Evolutionary conservation across 2,797 vertebrate species (phyloP).

Genomic region (Malurus leucopterus): DNA sequence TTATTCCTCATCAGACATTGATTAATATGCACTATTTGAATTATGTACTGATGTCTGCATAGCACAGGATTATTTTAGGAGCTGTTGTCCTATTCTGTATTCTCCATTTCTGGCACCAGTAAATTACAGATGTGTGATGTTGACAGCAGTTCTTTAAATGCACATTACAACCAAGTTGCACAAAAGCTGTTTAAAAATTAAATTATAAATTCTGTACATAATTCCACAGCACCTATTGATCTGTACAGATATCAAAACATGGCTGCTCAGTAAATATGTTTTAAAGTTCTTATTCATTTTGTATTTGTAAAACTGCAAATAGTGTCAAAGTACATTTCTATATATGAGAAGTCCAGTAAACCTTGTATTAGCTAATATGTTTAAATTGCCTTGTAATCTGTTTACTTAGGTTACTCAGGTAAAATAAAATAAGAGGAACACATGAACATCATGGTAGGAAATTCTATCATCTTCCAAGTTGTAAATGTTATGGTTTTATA

Average conservation of each 20-base stretch:
- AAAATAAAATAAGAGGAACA: constrained; percentile 50
- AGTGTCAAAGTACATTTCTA: constrained; percentile 56
- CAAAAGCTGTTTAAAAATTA: constrained; percentile 24
- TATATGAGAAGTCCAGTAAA: constrained; percentile 50
- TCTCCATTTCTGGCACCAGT: constrained; percentile 24
- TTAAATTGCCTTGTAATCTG: constrained; percentile 69
- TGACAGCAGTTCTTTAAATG: constrained; percentile 40
- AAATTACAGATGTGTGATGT: not conserved
- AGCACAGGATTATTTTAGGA: constrained; percentile 62
- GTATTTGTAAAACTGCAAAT: constrained; percentile 47
- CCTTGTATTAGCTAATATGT: constrained; percentile 42
- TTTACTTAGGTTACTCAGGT: constrained; percentile 74
- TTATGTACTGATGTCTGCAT: constrained; percentile 55
- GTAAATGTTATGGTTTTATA: constrained; percentile 20
- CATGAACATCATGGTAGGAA: constrained; percentile 21
- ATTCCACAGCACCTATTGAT: constrained; percentile 10
- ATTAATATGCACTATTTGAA: constrained; percentile 56
- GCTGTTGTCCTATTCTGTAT: constrained; percentile 30
- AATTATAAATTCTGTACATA: constrained; percentile 32
- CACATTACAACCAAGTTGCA: constrained; percentile 40
- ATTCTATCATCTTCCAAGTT: constrained; percentile 52
- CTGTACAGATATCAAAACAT: constrained; percentile 34
- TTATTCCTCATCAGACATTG: constrained; percentile 55
- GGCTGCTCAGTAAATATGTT: constrained; percentile 48
- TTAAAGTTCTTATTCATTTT: constrained; percentile 41